Base-by-base conservation (phyloP, 2,797 vertebrate genomes). In the Thaleichthys pacificus region DNA sequence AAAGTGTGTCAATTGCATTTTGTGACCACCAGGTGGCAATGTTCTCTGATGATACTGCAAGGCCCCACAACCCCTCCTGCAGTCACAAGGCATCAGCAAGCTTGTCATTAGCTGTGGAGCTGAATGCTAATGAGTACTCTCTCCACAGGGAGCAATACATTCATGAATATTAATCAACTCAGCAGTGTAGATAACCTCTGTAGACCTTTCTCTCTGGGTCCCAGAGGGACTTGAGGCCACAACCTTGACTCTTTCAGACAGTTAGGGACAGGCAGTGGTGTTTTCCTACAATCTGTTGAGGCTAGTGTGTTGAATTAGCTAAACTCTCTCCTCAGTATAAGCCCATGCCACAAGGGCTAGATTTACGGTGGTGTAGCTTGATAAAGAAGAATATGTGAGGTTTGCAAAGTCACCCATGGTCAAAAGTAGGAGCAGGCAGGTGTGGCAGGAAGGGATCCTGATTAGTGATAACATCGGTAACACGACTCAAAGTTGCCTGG, bases 11-110 rank as follows among this genome's bases (percentile, higher is more conserved):
- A 47, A 24, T 38, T 28, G 4, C 12, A 28, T 14, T 56, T 54
- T 54, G 21, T 74, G 15, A 56, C 77, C 89, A 76, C 76, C 71
- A 83, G 90, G 82, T 70, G 89, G 87, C 73, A 11, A 76, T 85
- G 81, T 84, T 80, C 77, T 72, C 8, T 82, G 38, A 21, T 17
- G 63, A 63, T 11, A 21, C 64, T 49, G 35, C 63, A 19, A 38
- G 26, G 24, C 7, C n/a, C 42, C 35, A 64, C 42, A 28, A 21
- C 15, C 21, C 51, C 49, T n/a, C 17, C 28, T n/a, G 68, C 12
- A 65, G 61, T 61, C 71, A 60, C 24, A 60, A 71, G 2, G 9
- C 54, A 64, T 80, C 67, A 26, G 28, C 64, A 56, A 72, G 61
- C 67, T 75, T 75, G 66, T 73, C 58, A 54, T 75, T 69, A 71